Evolutionary conservation across 2,113 vertebrate genomes (phyloP), one percentile per base, ranked within the genome.

Genomic region (Salvelinus alpinus): DNA sequence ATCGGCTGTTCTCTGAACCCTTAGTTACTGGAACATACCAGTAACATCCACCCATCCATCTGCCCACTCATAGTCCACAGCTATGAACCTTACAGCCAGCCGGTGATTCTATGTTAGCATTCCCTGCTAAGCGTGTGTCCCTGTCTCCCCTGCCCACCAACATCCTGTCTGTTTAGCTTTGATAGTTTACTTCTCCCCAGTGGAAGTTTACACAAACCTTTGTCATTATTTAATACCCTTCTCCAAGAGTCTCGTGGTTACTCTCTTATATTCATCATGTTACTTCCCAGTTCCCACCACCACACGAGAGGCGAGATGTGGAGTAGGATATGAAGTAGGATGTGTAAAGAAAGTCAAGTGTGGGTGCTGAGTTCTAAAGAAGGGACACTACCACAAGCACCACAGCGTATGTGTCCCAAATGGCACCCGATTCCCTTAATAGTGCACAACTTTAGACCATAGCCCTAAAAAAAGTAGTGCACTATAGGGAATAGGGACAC

Each of bases 1-100:
- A 70, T 44, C 67, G 11, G n/a, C 67, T 44, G 31, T 38, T 13
- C 6, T 69, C 14, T n/a, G 2, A 29, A 12, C 64, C 64, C 16
- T 62, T 62, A 7, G 24, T 65, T 48, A 64, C n/a, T 6, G 60
- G 62, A 74, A 74, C 34, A 51, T 51, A 51, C 48, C 12, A 18
- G 51, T 44, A 44, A 44, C 14, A 54, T 54, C 51, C 51, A 14
- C 51, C 51, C 29, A 25, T 11, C n/a, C 18, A 72, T 47, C 47
- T 72, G 44, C 77, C 77, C 65, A 82, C 80, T 29, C 64, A n/a
- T 3, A 44, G 64, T 76, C 70, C 82, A 68, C 66, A 84, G 59
- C 27, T 3, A 3, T 44, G 31, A 60, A 38, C 44, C 68, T 13
- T 13, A n/a, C 44, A 64, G 60, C 60, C 60, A 64, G 64, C 24